phyloP scores from a whole-genome alignment of 2,888 invertebrate genomes.

The Nomada hirtipes region DNA sequence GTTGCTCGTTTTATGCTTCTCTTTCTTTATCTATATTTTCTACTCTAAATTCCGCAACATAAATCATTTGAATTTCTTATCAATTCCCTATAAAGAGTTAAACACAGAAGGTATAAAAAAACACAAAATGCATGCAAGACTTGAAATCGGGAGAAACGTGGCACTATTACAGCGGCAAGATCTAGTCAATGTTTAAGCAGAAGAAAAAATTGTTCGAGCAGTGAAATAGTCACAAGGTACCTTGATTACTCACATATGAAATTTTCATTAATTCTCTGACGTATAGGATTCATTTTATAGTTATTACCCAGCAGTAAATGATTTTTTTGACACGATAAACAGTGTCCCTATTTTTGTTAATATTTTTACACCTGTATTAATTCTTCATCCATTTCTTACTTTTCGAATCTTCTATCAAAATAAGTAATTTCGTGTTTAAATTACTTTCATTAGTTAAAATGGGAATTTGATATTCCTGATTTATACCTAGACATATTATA shows the following conservation, averaged over 20 bases:
- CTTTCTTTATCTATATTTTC: conserved; percentile 22
- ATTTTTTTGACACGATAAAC: conserved; percentile 34
- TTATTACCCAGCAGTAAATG: conserved; percentile 31
- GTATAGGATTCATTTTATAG: conserved; percentile 31
- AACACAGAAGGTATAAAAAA: conserved; percentile 39
- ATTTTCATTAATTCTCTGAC: conserved; percentile 28
- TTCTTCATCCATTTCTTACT: conserved; percentile 22
- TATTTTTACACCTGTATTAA: conserved; percentile 40
- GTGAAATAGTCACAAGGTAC: conserved; percentile 40
- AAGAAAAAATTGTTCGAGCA: conserved; percentile 31
- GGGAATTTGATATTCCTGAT: conserved; percentile 21
- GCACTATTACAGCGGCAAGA: conserved; percentile 16
- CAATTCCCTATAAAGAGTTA: conserved; percentile 42
- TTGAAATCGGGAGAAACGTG: conserved; percentile 38
- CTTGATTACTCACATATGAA: conserved; percentile 38
- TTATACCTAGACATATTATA: conserved; percentile 47
- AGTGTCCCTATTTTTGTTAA: conserved; percentile 18
- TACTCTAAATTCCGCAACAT: conserved; percentile 25
- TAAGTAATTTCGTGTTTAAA: conserved; percentile 46
- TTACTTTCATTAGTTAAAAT: conserved; percentile 61
- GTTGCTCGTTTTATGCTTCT: conserved; percentile 8
- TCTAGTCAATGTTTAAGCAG: conserved; percentile 45
- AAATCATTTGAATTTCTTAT: conserved; percentile 28
- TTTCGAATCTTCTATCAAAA: conserved; percentile 26
- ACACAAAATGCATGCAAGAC: conserved; percentile 43